Base-by-base conservation (phyloP, 2,113 vertebrate species). In the Scopus umbretta region DNA sequence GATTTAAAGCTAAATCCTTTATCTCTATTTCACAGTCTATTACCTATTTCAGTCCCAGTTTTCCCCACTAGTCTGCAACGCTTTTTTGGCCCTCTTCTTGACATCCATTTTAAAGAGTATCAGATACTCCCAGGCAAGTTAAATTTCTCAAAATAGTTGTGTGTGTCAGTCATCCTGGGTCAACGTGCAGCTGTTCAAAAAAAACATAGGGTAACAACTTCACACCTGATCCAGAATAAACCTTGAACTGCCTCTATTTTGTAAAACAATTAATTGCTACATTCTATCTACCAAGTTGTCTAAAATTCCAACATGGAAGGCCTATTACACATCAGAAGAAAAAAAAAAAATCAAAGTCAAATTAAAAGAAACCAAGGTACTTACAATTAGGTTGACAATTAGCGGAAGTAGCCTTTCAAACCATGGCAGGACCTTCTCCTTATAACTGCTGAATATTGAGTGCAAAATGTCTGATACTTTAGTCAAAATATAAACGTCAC, bases 381-480 rank as follows among this genome's bases (percentile, higher is more conserved):
- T 99, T 97, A 99, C 99, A 83, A 99, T 99, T 62, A 99, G 98
- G 97, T 99, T 99, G 95, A 99, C 99, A 86, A 99, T 99, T 96
- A 99, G 98, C 34, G 99, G 99, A 96, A 99, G 98, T 85, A 99
- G 98, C 96, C 99, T 99, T 90, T 99, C 99, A 96, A 99, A 99
- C 99, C 99, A 99, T 0, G 99, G 99, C 86, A 99, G 98, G 80
- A 99, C 98, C 80, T 99, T 99, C 95, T 99, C 99, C 94, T 99
- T 99, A 88, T 99, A 99, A 87, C 99, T 99, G 94, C 99, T 99
- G 98, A 99, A 99, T 97, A 99, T 98, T 2, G 99, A 99, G 97
- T 99, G 99, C 97, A 99, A 98, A 97, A 99, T 99, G 94, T 99
- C 99, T 0, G 99, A 99, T 87, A 99, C 99, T 98, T 99, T 99